Evolutionary conservation across 2,888 invertebrate genomes (phyloP).

Genomic region (Hirtodrosophila alboralis): DNA sequence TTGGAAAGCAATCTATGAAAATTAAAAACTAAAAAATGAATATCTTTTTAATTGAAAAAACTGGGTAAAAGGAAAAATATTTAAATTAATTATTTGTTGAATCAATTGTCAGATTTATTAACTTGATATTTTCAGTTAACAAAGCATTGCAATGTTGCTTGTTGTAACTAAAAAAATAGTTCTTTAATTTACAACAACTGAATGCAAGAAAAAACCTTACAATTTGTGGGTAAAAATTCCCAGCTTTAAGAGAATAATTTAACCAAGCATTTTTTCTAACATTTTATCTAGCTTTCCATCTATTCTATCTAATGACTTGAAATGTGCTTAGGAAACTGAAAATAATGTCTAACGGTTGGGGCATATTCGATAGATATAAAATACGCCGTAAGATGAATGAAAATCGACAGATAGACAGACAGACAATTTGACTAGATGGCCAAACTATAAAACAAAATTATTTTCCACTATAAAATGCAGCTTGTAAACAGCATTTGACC

Average conservation of each 20-base stretch:
- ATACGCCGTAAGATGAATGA: slow-evolving; percentile 31
- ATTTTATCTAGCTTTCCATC: slow-evolving; percentile 54
- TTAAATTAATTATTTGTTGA: no score
- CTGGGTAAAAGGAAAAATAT: no score
- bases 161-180: neutral
- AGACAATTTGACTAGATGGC: slow-evolving; percentile 36
- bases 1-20: no score
- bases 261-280: slow-evolving; percentile 11
- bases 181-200: neutral
- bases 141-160: no score
- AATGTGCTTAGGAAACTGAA: slow-evolving; percentile 35
- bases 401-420: slow-evolving; percentile 35
- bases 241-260: neutral
- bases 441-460: slow-evolving; percentile 59
- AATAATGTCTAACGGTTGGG: slow-evolving; percentile 35
- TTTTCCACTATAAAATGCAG: slow-evolving; percentile 56
- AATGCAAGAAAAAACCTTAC: slow-evolving; percentile 6
- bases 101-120: no score
- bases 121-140: neutral
- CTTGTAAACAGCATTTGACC: slow-evolving; percentile 66
- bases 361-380: slow-evolving; percentile 39
- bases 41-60: no score
- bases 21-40: no score
- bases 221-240: slow-evolving; percentile 6
- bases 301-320: slow-evolving; percentile 56